phyloP scores from a whole-genome alignment of 2,113 vertebrate species.

The Passerina amoena region DNA sequence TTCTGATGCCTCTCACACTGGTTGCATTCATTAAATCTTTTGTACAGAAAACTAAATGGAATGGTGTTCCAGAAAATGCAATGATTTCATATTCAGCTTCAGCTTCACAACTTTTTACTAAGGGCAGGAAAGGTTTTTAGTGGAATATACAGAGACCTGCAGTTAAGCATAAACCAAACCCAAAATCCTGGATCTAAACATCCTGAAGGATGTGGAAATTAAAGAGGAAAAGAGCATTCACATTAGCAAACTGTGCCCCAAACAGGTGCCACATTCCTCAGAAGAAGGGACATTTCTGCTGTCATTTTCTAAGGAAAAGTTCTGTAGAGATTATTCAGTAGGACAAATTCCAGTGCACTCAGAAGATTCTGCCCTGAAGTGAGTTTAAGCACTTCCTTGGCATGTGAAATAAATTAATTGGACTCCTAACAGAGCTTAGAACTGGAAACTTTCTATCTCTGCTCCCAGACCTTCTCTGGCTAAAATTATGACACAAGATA shows the following conservation, averaged over 20 bases:
- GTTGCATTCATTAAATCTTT: neutral
- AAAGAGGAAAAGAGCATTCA: neutral
- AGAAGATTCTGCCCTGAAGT: neutral
- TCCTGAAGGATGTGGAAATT: neutral
- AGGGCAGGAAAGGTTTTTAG: neutral
- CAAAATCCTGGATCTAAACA: neutral
- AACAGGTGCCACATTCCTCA: neutral
- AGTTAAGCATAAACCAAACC: neutral
- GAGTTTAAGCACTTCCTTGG: neutral
- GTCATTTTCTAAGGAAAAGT: neutral
- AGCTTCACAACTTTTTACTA: neutral
- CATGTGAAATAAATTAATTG: neutral
- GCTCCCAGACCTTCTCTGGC: neutral
- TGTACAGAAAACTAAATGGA: neutral
- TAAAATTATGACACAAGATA: neutral
- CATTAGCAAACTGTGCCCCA: neutral
- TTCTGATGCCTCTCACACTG: neutral
- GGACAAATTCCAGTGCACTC: neutral
- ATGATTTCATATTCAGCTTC: neutral
- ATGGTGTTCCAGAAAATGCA: neutral
- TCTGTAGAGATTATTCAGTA: neutral
- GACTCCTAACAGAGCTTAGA: neutral
- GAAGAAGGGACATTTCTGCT: neutral
- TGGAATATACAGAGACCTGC: neutral
- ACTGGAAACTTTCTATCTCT: neutral